These are phyloP conservation scores for Aratinga solstitialis DNA, from an alignment of 2,797 vertebrate genomes.

Conservation along the genomic window DNA sequence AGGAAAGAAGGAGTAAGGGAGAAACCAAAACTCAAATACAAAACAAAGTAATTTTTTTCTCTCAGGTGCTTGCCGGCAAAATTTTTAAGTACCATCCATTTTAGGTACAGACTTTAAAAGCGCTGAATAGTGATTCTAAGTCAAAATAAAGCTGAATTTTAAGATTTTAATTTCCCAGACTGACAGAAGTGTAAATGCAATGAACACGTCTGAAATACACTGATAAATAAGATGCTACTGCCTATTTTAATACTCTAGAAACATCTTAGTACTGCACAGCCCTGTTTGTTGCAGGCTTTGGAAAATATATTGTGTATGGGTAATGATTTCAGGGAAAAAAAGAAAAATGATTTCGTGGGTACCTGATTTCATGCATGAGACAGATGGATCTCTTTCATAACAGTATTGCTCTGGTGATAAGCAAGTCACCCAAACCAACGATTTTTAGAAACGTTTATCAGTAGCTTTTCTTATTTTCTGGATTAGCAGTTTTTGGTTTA, in stretches of 20 bases:
- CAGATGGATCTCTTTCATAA: background rate
- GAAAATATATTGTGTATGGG: background rate
- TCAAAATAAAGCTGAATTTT: background rate
- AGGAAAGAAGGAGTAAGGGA: background rate
- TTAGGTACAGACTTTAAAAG: background rate
- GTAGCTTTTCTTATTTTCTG: background rate
- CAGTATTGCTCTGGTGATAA: background rate
- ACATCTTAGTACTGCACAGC: rapidly evolving
- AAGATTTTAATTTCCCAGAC: background rate
- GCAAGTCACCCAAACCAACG: background rate
- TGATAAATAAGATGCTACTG: background rate
- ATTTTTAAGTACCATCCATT: background rate
- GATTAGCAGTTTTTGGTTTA: background rate
- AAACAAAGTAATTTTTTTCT: background rate
- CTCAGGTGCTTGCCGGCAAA: background rate
- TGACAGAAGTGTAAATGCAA: background rate
- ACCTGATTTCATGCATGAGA: background rate
- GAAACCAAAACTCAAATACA: background rate
- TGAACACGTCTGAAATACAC: background rate
- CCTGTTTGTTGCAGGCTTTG: background rate
- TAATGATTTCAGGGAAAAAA: background rate
- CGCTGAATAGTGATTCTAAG: background rate
- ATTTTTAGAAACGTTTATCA: background rate
- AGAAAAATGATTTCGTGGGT: background rate
- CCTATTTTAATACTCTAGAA: background rate